Conservation (phyloP, 2,888 invertebrate genomes). For the Mythimna albipuncta region DNA sequence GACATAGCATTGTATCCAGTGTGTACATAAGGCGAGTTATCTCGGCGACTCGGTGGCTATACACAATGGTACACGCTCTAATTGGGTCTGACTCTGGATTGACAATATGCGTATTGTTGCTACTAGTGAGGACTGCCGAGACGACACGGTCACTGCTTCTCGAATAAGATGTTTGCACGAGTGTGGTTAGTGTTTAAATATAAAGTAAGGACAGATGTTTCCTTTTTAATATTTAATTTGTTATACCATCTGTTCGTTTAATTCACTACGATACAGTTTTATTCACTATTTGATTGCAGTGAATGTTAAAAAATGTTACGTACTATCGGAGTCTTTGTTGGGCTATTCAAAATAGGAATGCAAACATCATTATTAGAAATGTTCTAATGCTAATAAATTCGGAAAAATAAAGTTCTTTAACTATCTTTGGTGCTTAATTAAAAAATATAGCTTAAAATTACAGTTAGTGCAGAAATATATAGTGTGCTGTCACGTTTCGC, state of each 20-base stretch:
- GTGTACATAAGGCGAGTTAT: slow-evolving; percentile 4
- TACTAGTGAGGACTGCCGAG: neutral
- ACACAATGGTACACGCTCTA: slow-evolving; percentile 35
- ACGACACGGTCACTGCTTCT: slow-evolving; percentile 43
- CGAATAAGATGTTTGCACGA: slow-evolving; percentile 15
- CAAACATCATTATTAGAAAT: neutral
- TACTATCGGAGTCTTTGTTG: neutral
- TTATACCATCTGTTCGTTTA: neutral
- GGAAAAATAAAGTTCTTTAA: neutral
- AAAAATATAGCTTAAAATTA: neutral
- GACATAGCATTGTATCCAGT: slow-evolving; percentile 6
- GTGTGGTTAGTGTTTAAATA: neutral
- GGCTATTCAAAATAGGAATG: neutral
- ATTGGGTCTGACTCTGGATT: slow-evolving; percentile 49
- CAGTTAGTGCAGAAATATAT: neutral
- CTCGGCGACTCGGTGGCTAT: slow-evolving; percentile 1
- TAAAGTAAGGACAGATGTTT: neutral
- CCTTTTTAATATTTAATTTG: neutral
- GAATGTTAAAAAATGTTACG: too few relatives aligned
- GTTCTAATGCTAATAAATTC: neutral
- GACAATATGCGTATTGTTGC: slow-evolving; percentile 44
- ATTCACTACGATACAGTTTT: neutral
- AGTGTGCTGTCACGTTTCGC: neutral
- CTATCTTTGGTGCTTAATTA: neutral
- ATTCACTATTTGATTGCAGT: neutral